Evolutionary conservation across 2,888 invertebrate genomes (phyloP).

Genomic region (Pelosia muscerda): DNA sequence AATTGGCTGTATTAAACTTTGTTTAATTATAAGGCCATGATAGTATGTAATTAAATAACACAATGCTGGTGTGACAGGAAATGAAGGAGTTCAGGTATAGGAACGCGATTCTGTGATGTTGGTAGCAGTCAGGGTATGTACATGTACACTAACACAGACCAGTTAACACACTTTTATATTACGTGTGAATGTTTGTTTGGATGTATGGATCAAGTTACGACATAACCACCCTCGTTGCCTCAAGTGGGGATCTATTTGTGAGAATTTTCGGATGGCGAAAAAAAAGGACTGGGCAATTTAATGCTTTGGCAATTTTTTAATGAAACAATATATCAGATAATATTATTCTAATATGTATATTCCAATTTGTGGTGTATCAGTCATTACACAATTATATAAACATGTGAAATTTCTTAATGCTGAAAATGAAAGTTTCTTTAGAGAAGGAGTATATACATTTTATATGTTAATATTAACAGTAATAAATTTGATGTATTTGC

Average conservation of each 20-base stretch:
- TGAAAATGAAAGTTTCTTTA: conserved; percentile 29
- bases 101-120: conserved; percentile 17
- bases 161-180: neutral
- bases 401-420: conserved; percentile 33
- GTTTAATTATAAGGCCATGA: conserved; percentile 10
- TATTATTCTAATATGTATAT: conserved; percentile 47
- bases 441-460: conserved; percentile 22
- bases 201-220: too few species aligned
- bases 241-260: too few species aligned
- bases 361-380: conserved; percentile 39
- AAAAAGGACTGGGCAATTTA: conserved; percentile 4
- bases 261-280: too few species aligned
- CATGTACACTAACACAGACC: conserved; percentile 14
- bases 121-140: conserved; percentile 25
- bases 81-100: conserved; percentile 17
- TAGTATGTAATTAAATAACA: conserved; percentile 20
- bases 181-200: too few species aligned
- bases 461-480: conserved; percentile 21
- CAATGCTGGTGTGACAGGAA: neutral
- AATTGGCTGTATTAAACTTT: conserved; percentile 3
- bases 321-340: conserved; percentile 47
- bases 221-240: too few species aligned
- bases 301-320: conserved; percentile 25
- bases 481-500: conserved; percentile 42
- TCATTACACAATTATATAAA: conserved; percentile 33